These are phyloP conservation scores for Aphis craccivora DNA, from an alignment of 1,140 invertebrate genomes.

Conservation along the genomic window DNA sequence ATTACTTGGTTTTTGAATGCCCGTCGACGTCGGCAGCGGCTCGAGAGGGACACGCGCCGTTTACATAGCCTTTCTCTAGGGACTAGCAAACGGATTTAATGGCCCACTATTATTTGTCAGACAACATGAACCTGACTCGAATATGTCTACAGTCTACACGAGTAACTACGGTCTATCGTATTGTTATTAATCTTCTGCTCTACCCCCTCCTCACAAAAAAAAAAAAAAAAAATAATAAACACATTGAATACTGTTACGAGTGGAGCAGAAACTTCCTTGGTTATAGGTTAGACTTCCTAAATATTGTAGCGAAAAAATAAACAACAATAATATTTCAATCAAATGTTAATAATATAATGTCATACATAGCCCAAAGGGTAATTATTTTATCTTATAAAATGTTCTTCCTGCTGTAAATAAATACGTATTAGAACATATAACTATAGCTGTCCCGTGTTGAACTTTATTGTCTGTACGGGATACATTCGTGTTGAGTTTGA, in stretches of 20 bases:
- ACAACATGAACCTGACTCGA: slow-evolving; percentile 11
- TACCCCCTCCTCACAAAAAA: neutral
- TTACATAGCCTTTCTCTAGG: slow-evolving; percentile 25
- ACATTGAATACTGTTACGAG: neutral
- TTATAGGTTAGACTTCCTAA: neutral
- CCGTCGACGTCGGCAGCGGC: neutral
- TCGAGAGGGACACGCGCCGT: slow-evolving; percentile 55
- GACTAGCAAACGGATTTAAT: slow-evolving; percentile 55
- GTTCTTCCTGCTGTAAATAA: neutral
- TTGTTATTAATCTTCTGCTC: neutral
- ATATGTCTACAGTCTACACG: slow-evolving; percentile 19
- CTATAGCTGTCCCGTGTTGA: no score
- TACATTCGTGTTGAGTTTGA: no score
- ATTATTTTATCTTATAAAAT: neutral
- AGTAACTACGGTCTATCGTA: neutral
- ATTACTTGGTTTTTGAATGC: slow-evolving; percentile 44
- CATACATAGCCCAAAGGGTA: no score
- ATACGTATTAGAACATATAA: neutral
- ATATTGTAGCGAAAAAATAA: neutral
- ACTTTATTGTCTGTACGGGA: no score
- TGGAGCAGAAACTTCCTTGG: neutral
- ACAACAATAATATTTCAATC: neutral
- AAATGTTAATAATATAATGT: neutral
- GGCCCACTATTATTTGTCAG: slow-evolving; percentile 24
- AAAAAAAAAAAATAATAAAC: neutral